Conservation (phyloP, 1,140 invertebrate genomes). For the Araneus ventricosus region DNA sequence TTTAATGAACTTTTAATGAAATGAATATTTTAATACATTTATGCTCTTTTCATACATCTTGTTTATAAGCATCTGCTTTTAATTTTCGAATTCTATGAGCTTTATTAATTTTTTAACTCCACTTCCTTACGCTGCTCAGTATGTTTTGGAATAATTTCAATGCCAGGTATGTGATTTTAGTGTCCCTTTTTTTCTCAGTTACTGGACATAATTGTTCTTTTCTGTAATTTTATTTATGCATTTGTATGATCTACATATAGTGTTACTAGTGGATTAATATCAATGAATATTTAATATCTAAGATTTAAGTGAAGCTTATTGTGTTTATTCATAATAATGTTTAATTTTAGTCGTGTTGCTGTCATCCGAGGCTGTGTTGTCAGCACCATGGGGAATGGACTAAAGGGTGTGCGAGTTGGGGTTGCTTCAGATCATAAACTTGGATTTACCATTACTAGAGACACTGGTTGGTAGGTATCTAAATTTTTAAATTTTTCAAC, state of each 20-base stretch:
- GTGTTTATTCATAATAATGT: not conserved
- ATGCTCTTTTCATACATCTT: too few species aligned
- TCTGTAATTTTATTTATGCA: not conserved
- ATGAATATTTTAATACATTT: too few species aligned
- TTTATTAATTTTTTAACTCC: not conserved
- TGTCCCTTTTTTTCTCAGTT: conserved; percentile 3
- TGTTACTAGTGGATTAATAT: too few species aligned
- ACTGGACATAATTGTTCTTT: not conserved
- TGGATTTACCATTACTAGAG: conserved; percentile 96
- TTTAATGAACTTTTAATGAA: too few species aligned
- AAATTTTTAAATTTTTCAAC: not conserved
- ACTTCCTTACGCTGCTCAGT: conserved; percentile 73
- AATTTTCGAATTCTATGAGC: not conserved
- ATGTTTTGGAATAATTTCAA: conserved; percentile 78
- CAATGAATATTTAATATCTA: too few species aligned
- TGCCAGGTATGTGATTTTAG: conserved; percentile 77
- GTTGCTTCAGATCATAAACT: conserved; percentile 95
- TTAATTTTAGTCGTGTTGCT: conserved; percentile 92
- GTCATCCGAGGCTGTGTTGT: conserved; percentile 98
- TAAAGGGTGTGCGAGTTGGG: conserved; percentile 97
- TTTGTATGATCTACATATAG: too few species aligned
- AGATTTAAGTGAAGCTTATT: not conserved
- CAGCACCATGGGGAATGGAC: conserved; percentile 93
- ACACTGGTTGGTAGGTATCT: conserved; percentile 94
- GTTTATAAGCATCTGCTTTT: not conserved